Evolutionary conservation across 2,888 invertebrate genomes (phyloP), one percentile per base, ranked within the genome.

Genomic region (Agrypnus murinus): DNA sequence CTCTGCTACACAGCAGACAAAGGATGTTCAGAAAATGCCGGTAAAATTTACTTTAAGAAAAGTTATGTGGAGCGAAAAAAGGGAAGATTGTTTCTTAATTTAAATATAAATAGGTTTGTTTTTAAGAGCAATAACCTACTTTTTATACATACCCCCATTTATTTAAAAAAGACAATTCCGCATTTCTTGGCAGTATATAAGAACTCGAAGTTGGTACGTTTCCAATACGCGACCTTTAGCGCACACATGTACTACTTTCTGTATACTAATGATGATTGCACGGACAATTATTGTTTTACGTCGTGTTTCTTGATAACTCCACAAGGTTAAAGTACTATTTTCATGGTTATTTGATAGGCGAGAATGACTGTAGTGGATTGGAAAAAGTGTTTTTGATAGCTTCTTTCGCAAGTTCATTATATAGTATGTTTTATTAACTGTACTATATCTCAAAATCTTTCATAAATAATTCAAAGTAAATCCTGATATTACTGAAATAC

Each of bases 121-220:
- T 58, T 46, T 63, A 38, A 38, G 34, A 38, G 38, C 19, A 63
- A 50, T 48, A 50, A 63, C 63, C 63, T 36, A 63, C 15, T 48
- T 40, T 25, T 50, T 31, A 19, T 46, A 46, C 10, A 10, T 19
- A 19, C 17, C 19, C 25, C 32, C 15, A 12, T 17, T 45, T 12
- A 48, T 59, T 38, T 59, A 60, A 59, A 60, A 59, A 59, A 59
- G 48, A 59, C 48, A 65, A 65, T 40, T 40, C 57, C 48, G 59
- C 58, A 59, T 50, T 59, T 38, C 31, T 66, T 66, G 66, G 66
- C 66, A 59, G 50, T 3, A 25, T 25, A 25, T 46, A 32, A 40
- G 10, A 36, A 36, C 38, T 36, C 48, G 17, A 59, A 59, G 14
- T 66, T 66, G 66, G 66, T 25, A 59, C 12, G 48, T 60, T 38